Base-by-base conservation (phyloP, 2,113 vertebrate species). In the Festucalex cinctus region DNA sequence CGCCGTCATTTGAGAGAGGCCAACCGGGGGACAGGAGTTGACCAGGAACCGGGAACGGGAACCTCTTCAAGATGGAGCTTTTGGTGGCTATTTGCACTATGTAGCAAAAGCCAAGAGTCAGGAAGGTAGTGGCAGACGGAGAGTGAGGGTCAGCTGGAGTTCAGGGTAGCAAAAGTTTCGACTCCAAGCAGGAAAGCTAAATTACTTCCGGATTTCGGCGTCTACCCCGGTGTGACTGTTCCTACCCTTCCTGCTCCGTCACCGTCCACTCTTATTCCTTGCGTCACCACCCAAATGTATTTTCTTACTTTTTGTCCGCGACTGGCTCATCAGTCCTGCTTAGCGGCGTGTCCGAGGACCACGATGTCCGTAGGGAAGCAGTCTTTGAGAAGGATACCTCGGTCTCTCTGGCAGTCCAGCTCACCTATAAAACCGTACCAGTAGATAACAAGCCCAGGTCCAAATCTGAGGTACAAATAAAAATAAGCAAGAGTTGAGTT, bases 351-450 rank as follows among this genome's bases (percentile, higher is more conserved):
- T 78, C 89, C 88, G 63, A 99, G 90, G 85, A 95, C 95, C 86
- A 95, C 92, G 26, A 99, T 94, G 90, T 98, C 94, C 3, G 92
- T 91, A n/a, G 97, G 97, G 82, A 99, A 99, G 80, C 92, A 90
- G 87, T 97, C 95, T 88, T 95, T 96, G 39, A 99, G 94, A 79
- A 99, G 90, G 88, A 99, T 97, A 26, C 97, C 97, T 73, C 97
- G 89, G 67, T 95, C 94, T 43, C 96, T 93, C 83, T 98, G 94
- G 88, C 96, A 98, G 89, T 99, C 97, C 78, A 99, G 88, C 80
- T 98, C 97, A 48, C 93, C 93, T 64, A 99, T 95, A 76, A 99
- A 99, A 39, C 97, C 97, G 0, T 97, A 96, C 97, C 97, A 99
- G 81, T 99, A 99, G 90, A 99, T 99, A 77, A 99, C 97, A 69